Conservation (phyloP, 2,113 vertebrate genomes). For the Conger conger region DNA sequence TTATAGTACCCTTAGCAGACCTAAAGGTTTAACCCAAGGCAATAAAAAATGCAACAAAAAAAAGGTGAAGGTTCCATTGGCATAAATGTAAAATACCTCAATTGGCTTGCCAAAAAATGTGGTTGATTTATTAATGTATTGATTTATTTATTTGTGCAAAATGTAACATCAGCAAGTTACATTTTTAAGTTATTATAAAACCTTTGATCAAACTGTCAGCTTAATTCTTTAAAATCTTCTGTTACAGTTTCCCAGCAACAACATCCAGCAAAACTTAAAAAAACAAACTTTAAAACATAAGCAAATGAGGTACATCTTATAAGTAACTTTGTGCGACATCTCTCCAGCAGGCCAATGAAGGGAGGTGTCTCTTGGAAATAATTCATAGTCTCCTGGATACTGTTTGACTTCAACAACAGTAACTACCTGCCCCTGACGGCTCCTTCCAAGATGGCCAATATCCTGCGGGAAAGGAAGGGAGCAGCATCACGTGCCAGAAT, state of each 20-base stretch:
- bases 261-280: not conserved
- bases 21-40: not conserved
- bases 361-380: constrained; percentile 11
- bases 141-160: too few relatives aligned
- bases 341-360: not conserved
- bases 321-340: not conserved
- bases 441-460: constrained; percentile 45
- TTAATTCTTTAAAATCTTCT: too few relatives aligned
- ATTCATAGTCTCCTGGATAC: constrained; percentile 47
- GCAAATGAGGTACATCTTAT: not conserved
- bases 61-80: not conserved
- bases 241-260: not conserved
- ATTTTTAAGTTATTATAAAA: too few relatives aligned
- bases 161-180: too few relatives aligned
- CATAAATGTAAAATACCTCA: not conserved
- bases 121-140: not conserved
- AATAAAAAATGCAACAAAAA: not conserved
- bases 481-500: constrained; percentile 39
- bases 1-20: not conserved
- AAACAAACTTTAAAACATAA: too few relatives aligned
- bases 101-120: not conserved
- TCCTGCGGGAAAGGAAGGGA: constrained; percentile 51
- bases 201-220: too few relatives aligned
- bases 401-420: constrained; percentile 39
- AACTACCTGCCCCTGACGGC: constrained; percentile 19